These are phyloP conservation scores for Achlya flavicornis DNA, from an alignment of 2,888 invertebrate genomes.

Conservation along the genomic window DNA sequence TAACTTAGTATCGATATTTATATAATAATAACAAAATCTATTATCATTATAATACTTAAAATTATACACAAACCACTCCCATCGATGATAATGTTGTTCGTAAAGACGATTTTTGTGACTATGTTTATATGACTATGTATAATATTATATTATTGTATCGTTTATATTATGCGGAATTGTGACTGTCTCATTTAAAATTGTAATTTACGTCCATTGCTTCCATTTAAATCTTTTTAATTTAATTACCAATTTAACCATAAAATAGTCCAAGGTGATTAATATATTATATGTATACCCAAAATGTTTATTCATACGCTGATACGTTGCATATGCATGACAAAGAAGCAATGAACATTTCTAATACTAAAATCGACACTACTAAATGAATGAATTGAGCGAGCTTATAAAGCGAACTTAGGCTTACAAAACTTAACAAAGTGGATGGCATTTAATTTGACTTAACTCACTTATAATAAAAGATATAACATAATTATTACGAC, in stretches of 20 bases:
- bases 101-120: conserved; percentile 73
- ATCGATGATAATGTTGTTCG: conserved; percentile 70
- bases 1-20: conserved; percentile 74
- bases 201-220: conserved; percentile 63
- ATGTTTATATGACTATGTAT: conserved; percentile 74
- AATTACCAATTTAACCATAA: conserved; percentile 30
- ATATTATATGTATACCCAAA: neutral
- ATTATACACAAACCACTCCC: conserved; percentile 78
- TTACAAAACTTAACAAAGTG: conserved; percentile 83
- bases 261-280: conserved; percentile 15
- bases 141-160: conserved; percentile 53
- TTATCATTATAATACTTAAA: conserved; percentile 66
- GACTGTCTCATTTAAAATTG: conserved; percentile 63
- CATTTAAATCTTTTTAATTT: conserved; percentile 40
- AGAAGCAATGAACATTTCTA: conserved; percentile 62
- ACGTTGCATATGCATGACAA: neutral
- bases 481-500: conserved; percentile 75
- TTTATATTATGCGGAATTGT: conserved; percentile 62
- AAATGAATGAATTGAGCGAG: conserved; percentile 82
- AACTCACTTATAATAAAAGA: conserved; percentile 77
- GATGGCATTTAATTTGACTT: conserved; percentile 84
- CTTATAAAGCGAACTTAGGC: conserved; percentile 79
- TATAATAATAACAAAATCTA: conserved; percentile 69
- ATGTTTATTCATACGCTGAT: neutral
- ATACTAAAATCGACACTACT: conserved; percentile 71